phyloP scores from a whole-genome alignment of 2,888 invertebrate species.

The Tetranychus piercei region DNA sequence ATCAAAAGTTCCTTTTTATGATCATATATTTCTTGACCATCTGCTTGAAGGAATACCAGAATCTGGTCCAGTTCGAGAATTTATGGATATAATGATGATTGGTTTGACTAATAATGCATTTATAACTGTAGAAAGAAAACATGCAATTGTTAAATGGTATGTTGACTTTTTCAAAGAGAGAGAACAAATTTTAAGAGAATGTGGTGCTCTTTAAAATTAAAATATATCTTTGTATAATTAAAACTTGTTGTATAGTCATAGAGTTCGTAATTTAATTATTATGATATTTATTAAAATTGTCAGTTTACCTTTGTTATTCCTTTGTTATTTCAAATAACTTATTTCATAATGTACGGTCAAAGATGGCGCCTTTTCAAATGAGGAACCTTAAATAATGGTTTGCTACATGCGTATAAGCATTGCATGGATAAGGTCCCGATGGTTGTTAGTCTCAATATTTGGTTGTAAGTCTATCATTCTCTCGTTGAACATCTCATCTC shows the following conservation, averaged over 20 bases:
- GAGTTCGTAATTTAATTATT: too few relatives aligned
- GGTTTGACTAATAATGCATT: conserved; percentile 88
- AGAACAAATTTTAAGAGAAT: conserved; percentile 47
- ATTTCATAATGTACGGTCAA: too few relatives aligned
- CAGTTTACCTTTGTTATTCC: too few relatives aligned
- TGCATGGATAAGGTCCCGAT: too few relatives aligned
- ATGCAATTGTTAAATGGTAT: conserved; percentile 76
- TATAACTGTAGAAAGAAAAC: conserved; percentile 66
- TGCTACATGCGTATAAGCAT: too few relatives aligned
- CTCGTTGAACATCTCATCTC: conserved; percentile 12
- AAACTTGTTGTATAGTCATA: too few relatives aligned
- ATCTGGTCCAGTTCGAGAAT: conserved; percentile 75
- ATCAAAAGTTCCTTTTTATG: conserved; percentile 55
- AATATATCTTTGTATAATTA: too few relatives aligned
- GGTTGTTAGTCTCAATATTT: too few relatives aligned
- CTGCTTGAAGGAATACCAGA: conserved; percentile 77
- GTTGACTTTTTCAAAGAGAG: conserved; percentile 69
- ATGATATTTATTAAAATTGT: too few relatives aligned
- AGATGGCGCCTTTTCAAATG: too few relatives aligned
- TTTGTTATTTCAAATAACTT: too few relatives aligned
- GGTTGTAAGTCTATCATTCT: background rate
- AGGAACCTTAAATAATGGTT: too few relatives aligned
- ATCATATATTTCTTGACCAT: conserved; percentile 78
- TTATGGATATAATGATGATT: conserved; percentile 85
- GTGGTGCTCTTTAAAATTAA: conserved; percentile 34